phyloP scores from a whole-genome alignment of 64 coral and sea anemone species.

The Actinia equina region DNA sequence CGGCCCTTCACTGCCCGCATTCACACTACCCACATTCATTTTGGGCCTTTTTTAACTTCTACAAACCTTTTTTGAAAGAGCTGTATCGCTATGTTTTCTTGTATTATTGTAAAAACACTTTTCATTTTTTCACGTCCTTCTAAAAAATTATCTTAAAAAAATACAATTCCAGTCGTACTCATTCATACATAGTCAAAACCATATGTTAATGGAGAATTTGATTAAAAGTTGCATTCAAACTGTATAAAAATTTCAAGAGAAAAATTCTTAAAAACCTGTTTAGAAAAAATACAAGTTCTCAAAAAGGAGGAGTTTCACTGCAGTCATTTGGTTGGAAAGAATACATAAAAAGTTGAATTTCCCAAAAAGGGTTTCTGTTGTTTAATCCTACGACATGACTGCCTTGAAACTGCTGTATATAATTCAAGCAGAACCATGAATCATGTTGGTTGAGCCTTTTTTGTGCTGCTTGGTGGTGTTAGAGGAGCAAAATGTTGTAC shows the following conservation, averaged over 20 bases:
- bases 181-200: not conserved
- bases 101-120: not conserved
- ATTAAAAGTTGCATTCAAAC: not conserved
- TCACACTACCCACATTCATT: no score
- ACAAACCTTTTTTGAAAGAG: no score
- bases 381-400: no score
- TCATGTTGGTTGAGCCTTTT: conserved; percentile 17
- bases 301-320: no score
- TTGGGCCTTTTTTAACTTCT: no score
- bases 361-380: no score
- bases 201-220: not conserved
- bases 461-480: conserved; percentile 61
- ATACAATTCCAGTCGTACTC: not conserved
- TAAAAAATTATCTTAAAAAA: not conserved
- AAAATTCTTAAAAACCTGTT: not conserved
- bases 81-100: no score
- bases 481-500: conserved; percentile 9
- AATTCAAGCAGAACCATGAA: no score
- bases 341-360: no score
- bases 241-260: not conserved
- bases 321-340: not conserved
- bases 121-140: not conserved
- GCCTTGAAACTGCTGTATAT: no score
- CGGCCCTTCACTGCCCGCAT: no score
- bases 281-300: not conserved